phyloP scores from a whole-genome alignment of 2,888 invertebrate genomes.

The Perizoma affinitatum region DNA sequence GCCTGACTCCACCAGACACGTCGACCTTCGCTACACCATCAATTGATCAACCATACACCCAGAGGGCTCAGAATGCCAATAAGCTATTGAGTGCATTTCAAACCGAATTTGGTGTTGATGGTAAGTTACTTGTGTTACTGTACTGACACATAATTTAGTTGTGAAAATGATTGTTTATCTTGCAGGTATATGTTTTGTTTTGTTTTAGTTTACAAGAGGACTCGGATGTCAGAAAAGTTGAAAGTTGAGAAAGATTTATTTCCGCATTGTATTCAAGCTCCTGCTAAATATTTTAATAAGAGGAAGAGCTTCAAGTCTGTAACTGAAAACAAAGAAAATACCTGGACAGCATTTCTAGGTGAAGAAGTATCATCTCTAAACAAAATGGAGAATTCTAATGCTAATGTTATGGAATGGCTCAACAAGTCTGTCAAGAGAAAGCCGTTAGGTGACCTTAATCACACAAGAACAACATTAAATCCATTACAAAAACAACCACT shows the following conservation, averaged over 20 bases:
- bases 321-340: constrained; percentile 56
- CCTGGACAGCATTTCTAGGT: constrained; percentile 51
- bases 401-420: constrained; percentile 69
- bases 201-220: constrained; percentile 61
- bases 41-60: constrained; percentile 51
- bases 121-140: constrained; percentile 44
- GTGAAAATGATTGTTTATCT: too few relatives aligned
- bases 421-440: constrained; percentile 56
- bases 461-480: constrained; percentile 28
- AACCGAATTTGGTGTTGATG: constrained; percentile 62
- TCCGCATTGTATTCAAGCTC: constrained; percentile 74
- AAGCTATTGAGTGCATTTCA: constrained; percentile 56
- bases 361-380: constrained; percentile 49
- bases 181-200: constrained; percentile 9
- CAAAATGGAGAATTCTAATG: constrained; percentile 61
- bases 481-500: constrained; percentile 22
- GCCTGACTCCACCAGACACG: constrained; percentile 46
- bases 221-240: constrained; percentile 63
- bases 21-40: constrained; percentile 31
- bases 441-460: constrained; percentile 66
- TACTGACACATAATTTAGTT: too few relatives aligned
- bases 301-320: constrained; percentile 54
- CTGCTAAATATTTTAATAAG: constrained; percentile 68
- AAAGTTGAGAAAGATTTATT: constrained; percentile 72
- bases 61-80: constrained; percentile 53